A percentile compares a stretch with the other conserved stretches of the same genome.
These are phyloP conservation scores for Illadopsis cleaveri DNA, from an alignment of 2,113 vertebrate species.

Conservation along the genomic window DNA sequence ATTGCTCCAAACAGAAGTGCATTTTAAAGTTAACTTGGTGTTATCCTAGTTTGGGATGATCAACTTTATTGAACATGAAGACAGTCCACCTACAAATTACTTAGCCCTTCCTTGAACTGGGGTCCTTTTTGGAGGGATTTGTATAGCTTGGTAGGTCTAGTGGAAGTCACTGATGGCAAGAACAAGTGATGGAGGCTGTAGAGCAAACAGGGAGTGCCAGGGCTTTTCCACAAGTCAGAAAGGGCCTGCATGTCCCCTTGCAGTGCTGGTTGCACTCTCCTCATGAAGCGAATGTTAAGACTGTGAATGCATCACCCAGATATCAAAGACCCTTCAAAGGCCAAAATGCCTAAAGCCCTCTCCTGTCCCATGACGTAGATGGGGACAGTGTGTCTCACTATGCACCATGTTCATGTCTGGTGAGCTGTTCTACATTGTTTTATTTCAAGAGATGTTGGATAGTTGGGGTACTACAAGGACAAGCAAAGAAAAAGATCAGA, in stretches of 20 bases:
- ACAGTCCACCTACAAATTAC: background rate
- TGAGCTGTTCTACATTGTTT: background rate
- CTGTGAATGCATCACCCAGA: background rate
- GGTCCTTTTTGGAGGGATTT: background rate
- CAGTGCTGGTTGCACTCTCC: background rate
- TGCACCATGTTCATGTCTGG: rapidly evolving
- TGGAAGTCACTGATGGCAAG: background rate
- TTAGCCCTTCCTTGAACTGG: background rate
- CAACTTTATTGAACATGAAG: background rate
- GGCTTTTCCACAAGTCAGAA: background rate
- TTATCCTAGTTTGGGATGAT: background rate
- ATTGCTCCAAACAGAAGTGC: background rate
- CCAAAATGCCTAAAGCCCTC: background rate
- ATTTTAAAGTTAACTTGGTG: background rate
- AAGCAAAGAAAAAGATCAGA: background rate
- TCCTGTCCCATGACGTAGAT: background rate
- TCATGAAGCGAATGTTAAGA: rapidly evolving
- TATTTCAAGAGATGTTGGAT: background rate
- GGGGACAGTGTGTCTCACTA: background rate
- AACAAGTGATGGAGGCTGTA: background rate
- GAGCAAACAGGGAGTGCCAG: background rate
- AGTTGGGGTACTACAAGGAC: background rate
- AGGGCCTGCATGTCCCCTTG: background rate
- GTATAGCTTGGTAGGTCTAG: background rate
- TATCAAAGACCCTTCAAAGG: background rate